phyloP scores from a whole-genome alignment of 2,888 invertebrate genomes.

The Hirtodrosophila duncani region DNA sequence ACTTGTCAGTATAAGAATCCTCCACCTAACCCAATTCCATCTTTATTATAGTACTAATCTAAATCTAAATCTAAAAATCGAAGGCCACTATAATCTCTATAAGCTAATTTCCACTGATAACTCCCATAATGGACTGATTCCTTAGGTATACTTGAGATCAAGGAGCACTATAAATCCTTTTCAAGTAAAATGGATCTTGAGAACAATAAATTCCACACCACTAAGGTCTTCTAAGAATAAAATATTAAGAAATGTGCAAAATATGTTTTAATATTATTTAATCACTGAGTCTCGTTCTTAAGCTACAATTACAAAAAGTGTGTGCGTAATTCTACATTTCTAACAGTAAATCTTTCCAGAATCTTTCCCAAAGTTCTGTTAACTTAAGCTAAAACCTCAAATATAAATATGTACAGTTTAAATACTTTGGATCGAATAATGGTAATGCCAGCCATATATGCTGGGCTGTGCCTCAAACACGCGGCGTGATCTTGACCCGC shows the following conservation, averaged over 20 bases:
- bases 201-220: too few species aligned
- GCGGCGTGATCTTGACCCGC: conserved; percentile 78
- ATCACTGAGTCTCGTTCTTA: conserved; percentile 42
- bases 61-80: too few species aligned
- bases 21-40: too few species aligned
- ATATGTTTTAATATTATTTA: conserved; percentile 19
- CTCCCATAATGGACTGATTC: too few species aligned
- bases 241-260: not conserved
- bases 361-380: conserved; percentile 13
- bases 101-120: too few species aligned
- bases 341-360: conserved; percentile 2
- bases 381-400: conserved; percentile 11
- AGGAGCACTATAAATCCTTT: too few species aligned
- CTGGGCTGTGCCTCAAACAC: conserved; percentile 45
- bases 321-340: conserved; percentile 29
- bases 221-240: too few species aligned
- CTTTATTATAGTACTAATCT: too few species aligned
- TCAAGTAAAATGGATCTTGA: too few species aligned
- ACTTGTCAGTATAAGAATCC: too few species aligned
- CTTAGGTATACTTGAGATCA: too few species aligned
- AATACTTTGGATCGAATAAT: conserved; percentile 56
- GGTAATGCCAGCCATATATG: conserved; percentile 1
- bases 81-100: too few species aligned
- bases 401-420: conserved; percentile 54
- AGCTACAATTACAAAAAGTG: conserved; percentile 10